Evolutionary conservation across 2,113 vertebrate species (phyloP), one percentile per base, ranked within the genome.

Genomic region (Castor canadensis): DNA sequence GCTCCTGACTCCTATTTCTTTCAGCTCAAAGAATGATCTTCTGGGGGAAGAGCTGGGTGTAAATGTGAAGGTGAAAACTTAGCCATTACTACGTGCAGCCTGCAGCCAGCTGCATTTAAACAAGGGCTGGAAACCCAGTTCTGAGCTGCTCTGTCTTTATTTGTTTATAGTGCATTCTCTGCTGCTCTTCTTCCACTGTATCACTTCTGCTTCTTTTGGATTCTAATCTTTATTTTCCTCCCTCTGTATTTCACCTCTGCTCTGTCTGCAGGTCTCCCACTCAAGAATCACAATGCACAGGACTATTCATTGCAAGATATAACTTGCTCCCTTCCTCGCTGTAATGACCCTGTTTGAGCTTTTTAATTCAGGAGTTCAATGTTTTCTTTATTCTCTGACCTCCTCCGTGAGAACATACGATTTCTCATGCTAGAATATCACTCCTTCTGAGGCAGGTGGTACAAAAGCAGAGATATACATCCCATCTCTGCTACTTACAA

Each of bases 21-120:
- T 98, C 98, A 96, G 97, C 97, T 98, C 97, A 66, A 96, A 97
- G 98, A 98, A 97, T 98, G 98, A 98, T 99, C 99, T 99, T 98
- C 98, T 97, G 93, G 98, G 99, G 98, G 98, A 98, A 99, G 98
- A 98, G 98, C 98, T 98, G 97, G 98, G 98, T 98, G 98, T 98
- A 98, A 98, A 98, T 98, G 99, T 99, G 99, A 99, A 99, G 99
- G 99, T 99, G 99, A 99, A 99, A 98, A 98, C 96, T 98, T 98
- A 97, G 96, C 98, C 95, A 95, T 96, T 97, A 93, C 98, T 98
- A 98, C 98, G 98, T 98, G 98, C 98, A 98, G 98, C 98, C 96
- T 91, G 91, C 90, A 98, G 93, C 58, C 84, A 95, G 96, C 92
- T 97, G 96, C 96, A 96, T 97, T 95, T 62, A 93, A 67, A 40